These are phyloP conservation scores for Pyrrhosoma nymphula DNA, from an alignment of 2,888 invertebrate species.

Conservation along the genomic window DNA sequence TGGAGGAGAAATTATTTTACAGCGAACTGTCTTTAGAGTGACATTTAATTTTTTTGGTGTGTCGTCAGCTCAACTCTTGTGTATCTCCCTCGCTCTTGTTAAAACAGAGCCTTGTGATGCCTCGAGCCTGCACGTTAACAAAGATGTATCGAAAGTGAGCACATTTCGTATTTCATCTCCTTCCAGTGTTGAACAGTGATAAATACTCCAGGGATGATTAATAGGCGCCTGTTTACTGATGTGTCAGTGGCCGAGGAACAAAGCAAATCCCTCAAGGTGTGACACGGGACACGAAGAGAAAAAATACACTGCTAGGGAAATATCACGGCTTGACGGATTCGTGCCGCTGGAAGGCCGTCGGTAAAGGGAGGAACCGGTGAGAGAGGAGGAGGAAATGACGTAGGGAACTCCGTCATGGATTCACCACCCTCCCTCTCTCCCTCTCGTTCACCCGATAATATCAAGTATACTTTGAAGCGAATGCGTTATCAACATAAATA, in stretches of 20 bases:
- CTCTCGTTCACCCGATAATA: neutral
- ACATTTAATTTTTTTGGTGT: too few relatives aligned
- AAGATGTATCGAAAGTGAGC: neutral
- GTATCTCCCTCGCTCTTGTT: too few relatives aligned
- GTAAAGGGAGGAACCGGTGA: neutral
- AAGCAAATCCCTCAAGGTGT: neutral
- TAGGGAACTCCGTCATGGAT: neutral
- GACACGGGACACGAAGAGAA: neutral
- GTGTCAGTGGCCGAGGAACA: neutral
- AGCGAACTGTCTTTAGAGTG: too few relatives aligned
- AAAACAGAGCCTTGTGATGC: neutral
- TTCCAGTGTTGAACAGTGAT: neutral
- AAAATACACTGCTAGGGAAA: neutral
- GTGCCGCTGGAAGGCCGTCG: neutral
- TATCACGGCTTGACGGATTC: neutral
- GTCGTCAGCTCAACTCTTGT: too few relatives aligned
- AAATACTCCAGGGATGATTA: neutral
- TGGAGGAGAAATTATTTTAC: too few relatives aligned
- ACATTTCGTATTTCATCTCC: neutral
- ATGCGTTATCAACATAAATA: neutral
- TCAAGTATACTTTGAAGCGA: slow-evolving; percentile 18
- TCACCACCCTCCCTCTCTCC: neutral
- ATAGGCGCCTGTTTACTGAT: neutral
- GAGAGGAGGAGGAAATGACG: neutral
- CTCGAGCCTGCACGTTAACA: neutral